Conservation (phyloP, 2,888 invertebrate genomes). For the Spatulosminthurus flaviceps region DNA sequence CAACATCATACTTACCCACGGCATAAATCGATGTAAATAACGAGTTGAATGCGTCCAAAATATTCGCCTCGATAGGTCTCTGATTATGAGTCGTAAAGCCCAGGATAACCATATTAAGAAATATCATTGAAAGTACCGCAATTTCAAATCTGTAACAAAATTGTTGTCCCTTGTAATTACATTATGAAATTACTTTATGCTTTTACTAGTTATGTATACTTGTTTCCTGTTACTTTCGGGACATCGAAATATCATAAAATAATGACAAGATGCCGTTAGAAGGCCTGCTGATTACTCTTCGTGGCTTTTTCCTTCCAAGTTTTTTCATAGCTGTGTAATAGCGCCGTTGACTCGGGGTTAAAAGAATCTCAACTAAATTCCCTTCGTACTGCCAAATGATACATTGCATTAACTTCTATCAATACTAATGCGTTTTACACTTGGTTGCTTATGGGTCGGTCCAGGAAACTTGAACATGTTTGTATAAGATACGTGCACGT, state of each 20-base stretch:
- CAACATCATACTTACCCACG: slow-evolving; percentile 75
- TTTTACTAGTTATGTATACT: too few species aligned
- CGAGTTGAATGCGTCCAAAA: slow-evolving; percentile 93
- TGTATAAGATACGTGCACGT: neutral
- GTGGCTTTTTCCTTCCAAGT: slow-evolving; percentile 93
- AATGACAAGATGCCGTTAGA: slow-evolving; percentile 91
- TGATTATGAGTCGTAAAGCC: slow-evolving; percentile 94
- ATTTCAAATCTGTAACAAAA: slow-evolving; percentile 24
- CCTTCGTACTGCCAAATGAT: slow-evolving; percentile 86
- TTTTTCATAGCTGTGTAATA: slow-evolving; percentile 98
- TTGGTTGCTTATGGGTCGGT: neutral
- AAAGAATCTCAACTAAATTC: slow-evolving; percentile 94
- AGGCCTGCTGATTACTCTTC: slow-evolving; percentile 95
- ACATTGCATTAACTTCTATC: too few species aligned
- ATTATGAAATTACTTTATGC: too few species aligned
- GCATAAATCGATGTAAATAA: slow-evolving; percentile 95
- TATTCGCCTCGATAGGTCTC: slow-evolving; percentile 76
- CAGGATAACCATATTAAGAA: slow-evolving; percentile 95
- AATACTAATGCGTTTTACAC: neutral
- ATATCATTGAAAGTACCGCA: slow-evolving; percentile 78
- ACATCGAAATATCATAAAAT: slow-evolving; percentile 95
- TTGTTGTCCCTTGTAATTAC: too few species aligned
- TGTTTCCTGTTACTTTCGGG: slow-evolving; percentile 74
- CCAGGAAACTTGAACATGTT: neutral
- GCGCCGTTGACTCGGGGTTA: slow-evolving; percentile 94